Percentiles rank a stretch among this genome's conserved stretches.
These are phyloP conservation scores for Mizuhopecten yessoensis DNA, from an alignment of 1,140 invertebrate genomes.

Conservation along the genomic window DNA sequence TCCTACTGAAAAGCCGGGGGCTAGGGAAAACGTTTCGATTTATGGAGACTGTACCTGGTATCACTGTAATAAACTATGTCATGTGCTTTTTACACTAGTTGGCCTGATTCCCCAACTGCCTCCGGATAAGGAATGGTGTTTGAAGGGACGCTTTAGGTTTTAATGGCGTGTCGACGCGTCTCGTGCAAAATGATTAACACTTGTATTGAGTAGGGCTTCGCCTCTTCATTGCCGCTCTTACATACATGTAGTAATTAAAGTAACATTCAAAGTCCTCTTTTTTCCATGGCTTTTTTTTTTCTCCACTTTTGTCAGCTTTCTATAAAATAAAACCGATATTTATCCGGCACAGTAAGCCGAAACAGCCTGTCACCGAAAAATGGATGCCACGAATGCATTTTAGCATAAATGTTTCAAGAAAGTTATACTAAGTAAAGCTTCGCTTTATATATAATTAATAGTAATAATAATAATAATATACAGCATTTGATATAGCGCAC, in stretches of 20 bases:
- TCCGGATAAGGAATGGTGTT: neutral
- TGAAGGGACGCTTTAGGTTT: neutral
- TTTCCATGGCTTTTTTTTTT: no score
- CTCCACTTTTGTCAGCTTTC: no score
- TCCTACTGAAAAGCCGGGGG: neutral
- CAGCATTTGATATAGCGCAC: no score
- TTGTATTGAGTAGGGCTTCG: neutral
- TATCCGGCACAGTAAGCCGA: no score
- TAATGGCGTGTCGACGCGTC: neutral
- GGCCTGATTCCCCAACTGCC: neutral
- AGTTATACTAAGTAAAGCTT: no score
- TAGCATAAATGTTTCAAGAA: no score
- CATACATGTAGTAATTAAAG: neutral
- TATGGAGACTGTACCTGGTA: neutral
- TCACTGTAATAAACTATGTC: neutral
- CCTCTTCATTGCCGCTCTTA: neutral
- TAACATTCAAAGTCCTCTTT: neutral
- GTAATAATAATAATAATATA: no score
- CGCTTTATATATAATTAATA: no score
- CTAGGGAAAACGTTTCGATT: neutral
- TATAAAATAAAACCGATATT: no score
- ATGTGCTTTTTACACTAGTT: neutral
- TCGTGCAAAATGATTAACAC: neutral
- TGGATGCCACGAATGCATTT: no score
- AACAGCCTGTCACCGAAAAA: no score